Evolutionary conservation across 2,797 vertebrate species (phyloP), one percentile per base, ranked within the genome.

Genomic region (Urophycis tenuis): DNA sequence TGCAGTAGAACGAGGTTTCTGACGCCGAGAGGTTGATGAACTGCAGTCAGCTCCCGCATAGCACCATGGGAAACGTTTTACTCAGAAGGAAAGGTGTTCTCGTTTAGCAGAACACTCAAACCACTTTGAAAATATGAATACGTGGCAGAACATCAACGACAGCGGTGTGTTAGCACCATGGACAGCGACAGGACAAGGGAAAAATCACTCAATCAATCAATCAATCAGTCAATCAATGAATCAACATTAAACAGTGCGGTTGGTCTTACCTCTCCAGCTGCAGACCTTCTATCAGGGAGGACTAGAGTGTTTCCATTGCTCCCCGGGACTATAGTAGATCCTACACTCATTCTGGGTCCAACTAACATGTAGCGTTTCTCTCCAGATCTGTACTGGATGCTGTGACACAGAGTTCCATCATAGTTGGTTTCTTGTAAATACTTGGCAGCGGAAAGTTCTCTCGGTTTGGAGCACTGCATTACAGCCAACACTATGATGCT

Each of bases 381-480:
- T 80, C 87, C 90, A 74, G 89, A 87, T 87, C 89, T 88, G 85
- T 91, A 90, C 84, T 91, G 90, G 74, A 86, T 85, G 81, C 87
- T 88, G 81, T 87, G 85, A 34, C 84, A 87, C 22, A 84, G 30
- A 30, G 85, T 78, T 29, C 83, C 85, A 22, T 85, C 82, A 77
- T 88, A 85, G 72, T 85, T 87, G 5, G 83, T 0, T 29, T 88
- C 85, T 73, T 73, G 85, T 0, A 81, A 19, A 36, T 87, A 86
- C 67, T 88, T 85, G 7, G 85, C 80, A 1, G 85, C 45, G 1
- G 74, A 49, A 78, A 78, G 35, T 86, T 49, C 81, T 76, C 77
- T 81, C 5, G 84, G 34, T 81, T 85, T 87, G 5, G 83, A 84
- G 67, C 85, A 90, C 77, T 84, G 84, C 83, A 89, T 86, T 1